These are phyloP conservation scores for Pterois miles DNA, from an alignment of 2,797 vertebrate genomes.

Conservation along the genomic window DNA sequence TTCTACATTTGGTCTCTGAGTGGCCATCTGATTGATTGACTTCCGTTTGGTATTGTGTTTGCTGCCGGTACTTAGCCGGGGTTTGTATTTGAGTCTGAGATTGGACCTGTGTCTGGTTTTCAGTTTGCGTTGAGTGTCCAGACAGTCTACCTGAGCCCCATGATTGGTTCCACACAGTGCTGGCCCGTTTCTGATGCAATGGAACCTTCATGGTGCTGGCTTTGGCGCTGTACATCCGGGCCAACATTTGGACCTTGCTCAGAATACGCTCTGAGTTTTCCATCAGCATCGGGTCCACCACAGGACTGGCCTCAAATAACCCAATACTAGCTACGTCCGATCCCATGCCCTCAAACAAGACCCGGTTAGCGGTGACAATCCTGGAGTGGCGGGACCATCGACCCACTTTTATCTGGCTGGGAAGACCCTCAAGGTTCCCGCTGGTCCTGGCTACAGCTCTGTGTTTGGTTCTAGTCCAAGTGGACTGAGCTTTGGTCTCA, in stretches of 20 bases:
- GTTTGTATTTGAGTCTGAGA: not conserved
- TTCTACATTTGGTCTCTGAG: not conserved
- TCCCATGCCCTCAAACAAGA: conserved; percentile 74
- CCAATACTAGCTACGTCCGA: conserved; percentile 74
- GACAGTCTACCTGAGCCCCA: conserved; percentile 38
- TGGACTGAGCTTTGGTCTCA: conserved; percentile 25
- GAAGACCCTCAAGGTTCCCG: conserved; percentile 44
- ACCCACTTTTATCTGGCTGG: conserved; percentile 70
- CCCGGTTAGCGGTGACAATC: conserved; percentile 63
- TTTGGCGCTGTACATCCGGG: conserved; percentile 89
- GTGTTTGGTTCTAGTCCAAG: conserved; percentile 28
- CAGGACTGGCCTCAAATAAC: conserved; percentile 76
- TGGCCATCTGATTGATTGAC: not conserved
- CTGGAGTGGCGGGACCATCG: conserved; percentile 71
- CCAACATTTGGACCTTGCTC: conserved; percentile 91
- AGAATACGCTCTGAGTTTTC: conserved; percentile 88
- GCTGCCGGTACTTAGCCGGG: not conserved
- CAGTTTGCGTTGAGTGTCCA: not conserved
- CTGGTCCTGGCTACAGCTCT: conserved; percentile 11
- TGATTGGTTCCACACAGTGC: conserved; percentile 2
- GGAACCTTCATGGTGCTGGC: conserved; percentile 86
- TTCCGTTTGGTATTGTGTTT: not conserved
- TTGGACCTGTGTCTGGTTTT: not conserved
- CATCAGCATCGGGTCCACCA: conserved; percentile 74
- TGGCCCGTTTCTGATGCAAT: conserved; percentile 76